A percentile compares a stretch with the other conserved stretches of the same genome.
Conservation (phyloP, 1,140 invertebrate species). For the Drosophila melanogaster region DNA sequence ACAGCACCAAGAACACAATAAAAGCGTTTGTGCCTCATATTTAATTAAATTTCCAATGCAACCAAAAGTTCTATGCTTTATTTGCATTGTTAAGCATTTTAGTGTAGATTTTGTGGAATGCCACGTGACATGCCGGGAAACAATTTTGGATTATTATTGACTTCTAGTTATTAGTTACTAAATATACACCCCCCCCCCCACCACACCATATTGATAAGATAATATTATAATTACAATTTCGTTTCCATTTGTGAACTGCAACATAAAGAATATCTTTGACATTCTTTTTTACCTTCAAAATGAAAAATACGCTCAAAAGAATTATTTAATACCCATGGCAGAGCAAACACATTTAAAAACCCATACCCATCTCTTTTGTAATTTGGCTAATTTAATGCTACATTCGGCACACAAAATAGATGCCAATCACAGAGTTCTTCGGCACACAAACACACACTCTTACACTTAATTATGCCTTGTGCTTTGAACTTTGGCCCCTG, state of each 20-base stretch:
- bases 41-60: slow-evolving; percentile 76
- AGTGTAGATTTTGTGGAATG: slow-evolving; percentile 22
- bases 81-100: slow-evolving; percentile 67
- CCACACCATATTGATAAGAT: too few relatives aligned
- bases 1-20: slow-evolving; percentile 4
- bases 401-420: slow-evolving; percentile 70
- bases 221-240: too few relatives aligned
- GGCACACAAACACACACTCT: slow-evolving; percentile 15
- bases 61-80: slow-evolving; percentile 70
- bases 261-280: neutral
- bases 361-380: slow-evolving; percentile 35
- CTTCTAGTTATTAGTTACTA: neutral
- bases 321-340: too few relatives aligned
- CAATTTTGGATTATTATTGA: neutral
- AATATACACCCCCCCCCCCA: too few relatives aligned
- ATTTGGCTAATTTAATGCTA: slow-evolving; percentile 73
- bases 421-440: slow-evolving; percentile 56
- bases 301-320: neutral
- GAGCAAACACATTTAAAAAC: too few relatives aligned
- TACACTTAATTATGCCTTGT: slow-evolving; percentile 52
- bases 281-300: neutral
- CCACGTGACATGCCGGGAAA: neutral
- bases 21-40: slow-evolving; percentile 74
- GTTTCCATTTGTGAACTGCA: too few relatives aligned
- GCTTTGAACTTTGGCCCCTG: slow-evolving; percentile 65